A percentile compares a stretch with the other conserved stretches of the same genome.
These are phyloP conservation scores for Todiramphus saurophagus DNA, from an alignment of 2,113 vertebrate genomes.

Conservation along the genomic window DNA sequence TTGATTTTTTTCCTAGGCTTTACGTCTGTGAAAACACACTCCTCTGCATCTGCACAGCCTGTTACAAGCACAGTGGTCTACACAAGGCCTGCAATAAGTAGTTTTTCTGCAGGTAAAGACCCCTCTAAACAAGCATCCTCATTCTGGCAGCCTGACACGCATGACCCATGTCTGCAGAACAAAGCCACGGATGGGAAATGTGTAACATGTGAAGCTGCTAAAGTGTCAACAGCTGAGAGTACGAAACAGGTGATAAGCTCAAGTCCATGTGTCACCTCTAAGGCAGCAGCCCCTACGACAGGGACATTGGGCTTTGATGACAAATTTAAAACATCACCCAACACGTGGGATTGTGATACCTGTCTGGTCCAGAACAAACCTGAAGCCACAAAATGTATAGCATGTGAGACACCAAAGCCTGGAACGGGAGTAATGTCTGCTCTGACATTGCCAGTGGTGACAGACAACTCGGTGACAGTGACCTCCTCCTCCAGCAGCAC, in stretches of 20 bases:
- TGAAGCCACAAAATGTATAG: conserved; percentile 90
- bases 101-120: conserved; percentile 75
- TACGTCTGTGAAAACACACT: conserved; percentile 62
- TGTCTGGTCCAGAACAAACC: conserved; percentile 94
- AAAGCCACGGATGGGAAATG: conserved; percentile 83
- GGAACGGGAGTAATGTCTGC: conserved; percentile 88
- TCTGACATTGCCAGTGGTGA: conserved; percentile 77
- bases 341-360: conserved; percentile 94
- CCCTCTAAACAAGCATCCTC: conserved; percentile 77
- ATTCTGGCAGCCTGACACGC: conserved; percentile 81
- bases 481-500: conserved; percentile 65
- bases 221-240: conserved; percentile 69
- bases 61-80: conserved; percentile 68
- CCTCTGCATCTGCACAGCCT: conserved; percentile 60
- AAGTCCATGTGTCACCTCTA: conserved; percentile 54
- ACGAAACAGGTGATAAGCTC: conserved; percentile 51
- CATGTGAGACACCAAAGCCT: conserved; percentile 94
- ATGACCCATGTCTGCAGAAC: conserved; percentile 81
- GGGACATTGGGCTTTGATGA: conserved; percentile 77
- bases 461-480: conserved; percentile 69
- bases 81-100: conserved; percentile 76
- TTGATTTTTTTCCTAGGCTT: conserved; percentile 76
- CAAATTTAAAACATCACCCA: conserved; percentile 81
- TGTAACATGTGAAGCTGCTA: conserved; percentile 77
- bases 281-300: conserved; percentile 40